Evolutionary conservation across 2,888 invertebrate genomes (phyloP), one percentile per base, ranked within the genome.

Genomic region (Augiades crinisus): DNA sequence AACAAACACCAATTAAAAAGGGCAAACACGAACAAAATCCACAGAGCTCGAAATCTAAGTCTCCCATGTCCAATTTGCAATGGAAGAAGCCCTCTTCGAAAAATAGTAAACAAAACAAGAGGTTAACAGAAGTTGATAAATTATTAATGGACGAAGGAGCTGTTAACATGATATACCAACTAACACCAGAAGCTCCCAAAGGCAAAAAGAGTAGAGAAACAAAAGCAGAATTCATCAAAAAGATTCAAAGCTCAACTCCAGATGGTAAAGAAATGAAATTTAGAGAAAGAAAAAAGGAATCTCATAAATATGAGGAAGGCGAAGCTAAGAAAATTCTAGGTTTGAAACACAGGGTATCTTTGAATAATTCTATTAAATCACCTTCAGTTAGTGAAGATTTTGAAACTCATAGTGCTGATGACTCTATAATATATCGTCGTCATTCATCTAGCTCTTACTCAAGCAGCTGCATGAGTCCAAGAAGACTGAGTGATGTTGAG

Each of bases 401-500:
- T 78, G 90, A 91, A 59, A 87, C 90, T 37, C 90, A 91, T 30
- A 90, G 92, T 64, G 94, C 94, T 1, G 95, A 95, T 70, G 94
- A 93, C 47, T 95, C 96, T 0, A 92, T 95, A 66, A 95, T 96
- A 52, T 94, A 96, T 64, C 90, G 96, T 30, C 90, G 96, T 12
- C 95, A 96, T 67, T 96, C 96, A 1, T 96, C 95, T 37, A 95
- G 95, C 72, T 95, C 95, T 0, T 95, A 94, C 70, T 95, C 95
- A 0, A 94, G 94, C 68, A 91, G 92, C 1, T 92, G 94, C 8
- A 90, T 92, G 78, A 94, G 94, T 65, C 92, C 92, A 1, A 83
- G 92, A 17, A 88, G 93, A 4, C 78, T 92, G 10, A 93, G 93
- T 65, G 82, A 89, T 67, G 80, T 90, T 5, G 91, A 90, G 3